phyloP scores from a whole-genome alignment of 64 coral and sea anemone species.

The Stichodactyla helianthus region DNA sequence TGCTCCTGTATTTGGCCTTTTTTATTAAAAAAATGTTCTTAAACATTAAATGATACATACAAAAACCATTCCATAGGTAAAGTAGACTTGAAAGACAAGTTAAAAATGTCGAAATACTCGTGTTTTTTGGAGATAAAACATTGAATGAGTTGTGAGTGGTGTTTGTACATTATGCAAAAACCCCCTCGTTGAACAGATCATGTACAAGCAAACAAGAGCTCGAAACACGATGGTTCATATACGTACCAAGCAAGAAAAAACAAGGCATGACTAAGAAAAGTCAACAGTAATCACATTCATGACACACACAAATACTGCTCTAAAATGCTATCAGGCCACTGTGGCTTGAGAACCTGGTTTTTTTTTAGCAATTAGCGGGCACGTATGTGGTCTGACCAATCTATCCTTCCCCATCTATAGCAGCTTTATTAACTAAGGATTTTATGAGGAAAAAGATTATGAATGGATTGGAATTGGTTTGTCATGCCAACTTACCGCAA shows the following conservation, averaged over 20 bases:
- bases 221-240: slow-evolving; percentile 19
- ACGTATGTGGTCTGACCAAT: neutral
- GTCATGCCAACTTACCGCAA: neutral
- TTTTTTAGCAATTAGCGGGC: neutral
- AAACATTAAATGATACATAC: neutral
- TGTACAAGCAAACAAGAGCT: slow-evolving; percentile 34
- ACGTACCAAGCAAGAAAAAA: neutral
- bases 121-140: slow-evolving; percentile 1
- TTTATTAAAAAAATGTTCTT: slow-evolving; percentile 2
- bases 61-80: neutral
- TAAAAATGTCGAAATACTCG: neutral
- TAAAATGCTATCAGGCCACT: neutral
- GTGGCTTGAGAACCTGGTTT: neutral
- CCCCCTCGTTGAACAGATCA: slow-evolving; percentile 53
- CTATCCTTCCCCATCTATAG: neutral
- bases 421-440: neutral
- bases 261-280: neutral
- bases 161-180: slow-evolving; percentile 84
- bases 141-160: slow-evolving; percentile 24
- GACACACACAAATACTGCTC: neutral
- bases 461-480: neutral
- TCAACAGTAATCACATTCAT: neutral
- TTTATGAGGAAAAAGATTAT: neutral
- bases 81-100: neutral
- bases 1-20: slow-evolving; percentile 19